These are phyloP conservation scores for Vireo griseus DNA, from an alignment of 2,797 vertebrate species.

Conservation along the genomic window DNA sequence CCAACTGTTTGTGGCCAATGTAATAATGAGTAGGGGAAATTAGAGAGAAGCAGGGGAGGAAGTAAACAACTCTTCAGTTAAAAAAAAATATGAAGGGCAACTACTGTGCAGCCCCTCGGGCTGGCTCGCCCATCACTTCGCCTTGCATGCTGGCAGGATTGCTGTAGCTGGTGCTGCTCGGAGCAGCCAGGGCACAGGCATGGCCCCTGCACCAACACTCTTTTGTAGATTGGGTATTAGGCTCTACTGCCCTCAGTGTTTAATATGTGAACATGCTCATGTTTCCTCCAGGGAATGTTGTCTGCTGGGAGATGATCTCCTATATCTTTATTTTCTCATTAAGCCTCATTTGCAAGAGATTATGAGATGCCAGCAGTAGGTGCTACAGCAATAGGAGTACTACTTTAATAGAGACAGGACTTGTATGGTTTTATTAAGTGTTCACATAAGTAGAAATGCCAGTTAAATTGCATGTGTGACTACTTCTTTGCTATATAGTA, in stretches of 20 bases:
- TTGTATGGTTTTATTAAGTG: slow-evolving; percentile 29
- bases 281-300: background rate
- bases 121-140: background rate
- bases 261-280: accelerated
- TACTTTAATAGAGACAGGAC: slow-evolving; percentile 20
- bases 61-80: background rate
- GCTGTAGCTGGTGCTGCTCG: accelerated
- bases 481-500: slow-evolving; percentile 27
- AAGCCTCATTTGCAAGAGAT: background rate
- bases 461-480: slow-evolving; percentile 38
- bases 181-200: background rate
- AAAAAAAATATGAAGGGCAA: accelerated
- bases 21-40: background rate
- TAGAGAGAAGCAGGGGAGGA: background rate
- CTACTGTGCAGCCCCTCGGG: background rate
- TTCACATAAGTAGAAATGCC: slow-evolving; percentile 4
- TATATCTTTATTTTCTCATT: background rate
- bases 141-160: background rate
- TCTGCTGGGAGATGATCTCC: background rate
- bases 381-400: background rate
- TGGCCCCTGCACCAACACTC: accelerated
- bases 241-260: too few species aligned
- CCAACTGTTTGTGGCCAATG: background rate
- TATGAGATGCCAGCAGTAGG: background rate
- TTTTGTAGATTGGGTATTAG: accelerated